phyloP scores from a whole-genome alignment of 1,140 invertebrate genomes.

The Zelostemma sp. region DNA sequence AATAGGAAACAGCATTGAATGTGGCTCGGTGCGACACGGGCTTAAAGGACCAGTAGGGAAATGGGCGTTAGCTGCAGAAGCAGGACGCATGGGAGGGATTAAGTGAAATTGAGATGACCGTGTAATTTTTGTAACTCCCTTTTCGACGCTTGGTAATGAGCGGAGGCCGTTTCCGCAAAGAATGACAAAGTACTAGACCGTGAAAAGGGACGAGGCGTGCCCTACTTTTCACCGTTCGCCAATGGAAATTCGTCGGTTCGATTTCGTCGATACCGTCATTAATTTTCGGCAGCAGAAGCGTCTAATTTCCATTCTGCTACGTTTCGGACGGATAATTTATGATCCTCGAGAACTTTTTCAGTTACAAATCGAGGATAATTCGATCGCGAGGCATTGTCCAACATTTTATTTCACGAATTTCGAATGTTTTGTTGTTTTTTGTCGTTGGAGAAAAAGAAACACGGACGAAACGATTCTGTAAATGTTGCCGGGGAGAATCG shows the following conservation, averaged over 20 bases:
- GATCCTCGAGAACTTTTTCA: no score
- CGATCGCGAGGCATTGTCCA: no score
- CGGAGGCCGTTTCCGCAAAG: not conserved
- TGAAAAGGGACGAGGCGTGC: not conserved
- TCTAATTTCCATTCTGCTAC: no score
- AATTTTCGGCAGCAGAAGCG: no score
- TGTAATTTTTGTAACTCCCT: constrained; percentile 50
- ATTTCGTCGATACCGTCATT: no score
- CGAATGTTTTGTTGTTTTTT: no score
- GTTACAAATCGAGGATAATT: no score
- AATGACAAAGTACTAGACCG: not conserved
- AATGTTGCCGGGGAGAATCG: not conserved
- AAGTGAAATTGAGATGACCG: constrained; percentile 58
- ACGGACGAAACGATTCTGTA: constrained; percentile 7
- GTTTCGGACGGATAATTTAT: no score
- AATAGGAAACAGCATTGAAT: constrained; percentile 44
- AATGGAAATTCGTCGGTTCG: no score
- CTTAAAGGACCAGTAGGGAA: constrained; percentile 32
- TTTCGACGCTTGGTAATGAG: not conserved
- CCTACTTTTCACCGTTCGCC: no score
- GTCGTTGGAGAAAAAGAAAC: no score
- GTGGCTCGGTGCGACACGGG: constrained; percentile 7
- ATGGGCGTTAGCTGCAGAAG: constrained; percentile 39
- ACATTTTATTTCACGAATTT: no score
- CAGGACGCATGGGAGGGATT: constrained; percentile 29